Evolutionary conservation across 1,140 invertebrate species (phyloP).

Genomic region (Drosophila trapezifrons): DNA sequence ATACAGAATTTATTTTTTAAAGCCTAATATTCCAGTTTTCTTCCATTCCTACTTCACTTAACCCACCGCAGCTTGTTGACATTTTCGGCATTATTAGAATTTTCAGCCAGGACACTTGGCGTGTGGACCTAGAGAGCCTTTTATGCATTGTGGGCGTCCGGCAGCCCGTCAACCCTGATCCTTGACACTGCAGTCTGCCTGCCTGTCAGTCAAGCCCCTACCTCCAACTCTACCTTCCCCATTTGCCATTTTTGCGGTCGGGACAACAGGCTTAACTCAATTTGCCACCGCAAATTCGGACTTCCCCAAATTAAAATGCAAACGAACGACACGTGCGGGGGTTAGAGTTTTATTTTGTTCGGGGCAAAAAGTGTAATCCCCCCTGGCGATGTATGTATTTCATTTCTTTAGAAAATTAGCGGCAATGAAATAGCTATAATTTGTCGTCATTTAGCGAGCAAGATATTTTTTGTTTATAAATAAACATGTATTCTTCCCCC

Average conservation of each 20-base stretch:
- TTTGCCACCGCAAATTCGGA: slow-evolving; percentile 51
- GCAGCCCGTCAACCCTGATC: slow-evolving; percentile 41
- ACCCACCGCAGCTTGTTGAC: slow-evolving; percentile 36
- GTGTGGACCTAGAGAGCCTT: slow-evolving; percentile 34
- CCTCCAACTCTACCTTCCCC: not conserved
- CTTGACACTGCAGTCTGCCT: slow-evolving; percentile 47
- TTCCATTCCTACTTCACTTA: not conserved
- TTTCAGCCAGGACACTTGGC: slow-evolving; percentile 22
- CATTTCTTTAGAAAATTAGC: slow-evolving; percentile 52
- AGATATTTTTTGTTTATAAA: slow-evolving; percentile 65
- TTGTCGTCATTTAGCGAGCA: slow-evolving; percentile 67
- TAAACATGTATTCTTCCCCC: slow-evolving; percentile 42
- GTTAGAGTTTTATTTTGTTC: not conserved
- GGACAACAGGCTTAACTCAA: slow-evolving; percentile 52
- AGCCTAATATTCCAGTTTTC: not conserved
- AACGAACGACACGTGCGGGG: slow-evolving; percentile 32
- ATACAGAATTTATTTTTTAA: not conserved
- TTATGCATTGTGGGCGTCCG: slow-evolving; percentile 40
- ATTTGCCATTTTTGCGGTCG: slow-evolving; percentile 39
- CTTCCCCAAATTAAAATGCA: slow-evolving; percentile 55
- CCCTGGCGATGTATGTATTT: slow-evolving; percentile 9
- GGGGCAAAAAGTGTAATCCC: not conserved
- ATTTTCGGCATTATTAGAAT: slow-evolving; percentile 70
- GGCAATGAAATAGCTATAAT: slow-evolving; percentile 55
- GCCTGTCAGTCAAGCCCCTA: slow-evolving; percentile 23